phyloP scores from a whole-genome alignment of 2,888 invertebrate species.

The Drosophila tripunctata region DNA sequence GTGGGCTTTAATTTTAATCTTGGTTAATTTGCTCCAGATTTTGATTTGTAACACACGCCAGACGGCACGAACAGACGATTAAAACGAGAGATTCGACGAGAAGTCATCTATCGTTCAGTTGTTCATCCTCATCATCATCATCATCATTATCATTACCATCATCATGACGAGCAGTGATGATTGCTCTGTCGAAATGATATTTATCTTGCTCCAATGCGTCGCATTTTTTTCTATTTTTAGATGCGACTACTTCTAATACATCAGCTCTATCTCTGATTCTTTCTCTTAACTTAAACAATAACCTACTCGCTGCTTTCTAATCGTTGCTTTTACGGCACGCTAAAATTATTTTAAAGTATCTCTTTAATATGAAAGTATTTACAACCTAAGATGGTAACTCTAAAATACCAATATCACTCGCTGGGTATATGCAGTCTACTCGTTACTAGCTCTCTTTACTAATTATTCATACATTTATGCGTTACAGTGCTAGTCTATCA shows the following conservation, averaged over 20 bases:
- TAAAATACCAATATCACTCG: background rate
- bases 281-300: background rate
- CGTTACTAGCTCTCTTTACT: background rate
- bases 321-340: too few relatives aligned
- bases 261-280: background rate
- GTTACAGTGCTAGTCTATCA: too few relatives aligned
- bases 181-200: background rate
- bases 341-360: too few relatives aligned
- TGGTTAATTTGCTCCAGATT: slow-evolving; percentile 77
- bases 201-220: slow-evolving; percentile 6
- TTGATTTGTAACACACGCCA: slow-evolving; percentile 47
- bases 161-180: too few relatives aligned
- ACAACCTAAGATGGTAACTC: background rate
- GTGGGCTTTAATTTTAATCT: slow-evolving; percentile 73
- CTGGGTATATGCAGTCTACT: background rate
- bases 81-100: slow-evolving; percentile 31
- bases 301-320: background rate
- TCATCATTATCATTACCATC: background rate
- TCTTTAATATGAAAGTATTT: too few relatives aligned
- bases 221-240: slow-evolving; percentile 1
- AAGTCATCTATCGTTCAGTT: slow-evolving; percentile 9
- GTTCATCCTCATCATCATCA: slow-evolving; percentile 3
- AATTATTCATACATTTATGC: too few relatives aligned
- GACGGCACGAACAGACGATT: slow-evolving; percentile 50
- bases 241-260: background rate